Conservation (phyloP, 2,113 vertebrate genomes). For the Grus americana region DNA sequence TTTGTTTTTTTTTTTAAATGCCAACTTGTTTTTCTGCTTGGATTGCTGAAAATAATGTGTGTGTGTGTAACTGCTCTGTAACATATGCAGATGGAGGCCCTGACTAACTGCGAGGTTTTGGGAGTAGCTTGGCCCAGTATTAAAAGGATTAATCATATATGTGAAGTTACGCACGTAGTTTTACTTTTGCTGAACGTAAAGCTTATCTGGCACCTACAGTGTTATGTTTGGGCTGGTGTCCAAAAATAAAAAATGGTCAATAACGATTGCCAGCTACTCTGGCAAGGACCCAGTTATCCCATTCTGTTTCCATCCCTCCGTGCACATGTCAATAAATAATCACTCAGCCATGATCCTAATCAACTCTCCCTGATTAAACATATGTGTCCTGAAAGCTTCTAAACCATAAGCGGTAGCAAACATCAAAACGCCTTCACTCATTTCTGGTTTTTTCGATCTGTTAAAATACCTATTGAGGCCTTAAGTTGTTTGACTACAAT, state of each 20-base stretch:
- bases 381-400: not conserved
- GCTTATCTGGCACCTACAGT: not conserved
- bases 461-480: not conserved
- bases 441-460: conserved; percentile 19
- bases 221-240: not conserved
- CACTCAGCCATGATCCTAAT: conserved; percentile 6
- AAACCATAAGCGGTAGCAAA: not conserved
- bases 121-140: not conserved
- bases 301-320: conserved; percentile 11
- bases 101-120: not conserved
- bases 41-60: not conserved
- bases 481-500: conserved; percentile 3
- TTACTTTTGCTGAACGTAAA: not conserved
- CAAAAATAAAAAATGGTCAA: conserved; percentile 14
- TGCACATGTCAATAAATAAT: conserved; percentile 57
- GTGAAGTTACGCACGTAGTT: not conserved
- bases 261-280: not conserved
- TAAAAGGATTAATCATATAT: not conserved
- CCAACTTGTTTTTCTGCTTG: conserved; percentile 18
- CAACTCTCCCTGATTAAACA: conserved; percentile 7
- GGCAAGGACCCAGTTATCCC: conserved; percentile 24
- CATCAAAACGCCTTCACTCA: not conserved
- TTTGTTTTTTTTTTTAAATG: not conserved
- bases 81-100: conserved; percentile 5
- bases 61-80: not conserved